Base-by-base conservation (phyloP, 2,113 vertebrate species). In the Cyanoramphus novaezelandiae region DNA sequence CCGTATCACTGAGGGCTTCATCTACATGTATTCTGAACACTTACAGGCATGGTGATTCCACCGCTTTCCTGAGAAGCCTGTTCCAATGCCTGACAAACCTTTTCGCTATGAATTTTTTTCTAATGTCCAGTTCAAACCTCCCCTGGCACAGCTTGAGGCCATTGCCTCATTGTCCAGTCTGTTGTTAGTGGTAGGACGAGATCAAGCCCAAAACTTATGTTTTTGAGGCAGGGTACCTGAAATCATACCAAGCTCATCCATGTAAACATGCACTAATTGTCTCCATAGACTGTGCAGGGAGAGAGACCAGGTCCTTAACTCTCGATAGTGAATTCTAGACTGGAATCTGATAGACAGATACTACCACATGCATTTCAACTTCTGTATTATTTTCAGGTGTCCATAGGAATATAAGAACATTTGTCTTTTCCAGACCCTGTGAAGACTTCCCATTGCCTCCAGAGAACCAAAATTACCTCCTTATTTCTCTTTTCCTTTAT, bases 321-420 rank as follows among this genome's bases (percentile, higher is more conserved):
- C 25, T 46, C 65, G 7, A 39, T 10, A 43, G 16, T 33, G 37
- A 49, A 37, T 67, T 85, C 71, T 55, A 50, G 7, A 35, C 13
- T 78, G 60, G 19, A 77, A 60, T 47, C 6, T 60, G 29, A 78
- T 25, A 68, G 52, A 35, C 5, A 81, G 25, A 35, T 27, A 41
- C 6, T 41, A 8, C 10, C 0, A 0, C 2, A 9, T 14, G 10
- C 0, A 0, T 68, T 91, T 84, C 23, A 24, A 24, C 7, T 29
- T 82, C 13, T 63, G 2, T 25, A 21, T 31, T 55, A 28, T 69
- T 86, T 59, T 74, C 25, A 52, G 5, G 3, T 71, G 7, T 17
- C 9, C 24, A 43, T 3, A 31, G 20, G 41, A 82, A 59, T 75
- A 49, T 15, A 21, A 70, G 8, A 65, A 47, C 57, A 31, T 75